Percentiles rank a stretch among this genome's conserved stretches.
Conservation (phyloP, 1,140 invertebrate genomes). For the Drosophila teissieri region DNA sequence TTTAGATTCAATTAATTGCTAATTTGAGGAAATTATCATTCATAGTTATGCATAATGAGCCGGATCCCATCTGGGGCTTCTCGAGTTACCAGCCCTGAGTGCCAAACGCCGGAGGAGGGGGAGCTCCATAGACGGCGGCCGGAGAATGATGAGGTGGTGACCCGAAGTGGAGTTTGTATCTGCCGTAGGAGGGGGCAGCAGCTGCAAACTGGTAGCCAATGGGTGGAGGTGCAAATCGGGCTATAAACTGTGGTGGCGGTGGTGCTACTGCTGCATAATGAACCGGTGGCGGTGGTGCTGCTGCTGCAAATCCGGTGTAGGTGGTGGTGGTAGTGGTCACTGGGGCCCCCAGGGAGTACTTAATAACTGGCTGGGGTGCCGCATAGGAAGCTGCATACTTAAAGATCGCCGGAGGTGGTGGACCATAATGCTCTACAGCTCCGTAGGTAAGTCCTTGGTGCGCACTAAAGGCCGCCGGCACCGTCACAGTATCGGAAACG, state of each 20-base stretch:
- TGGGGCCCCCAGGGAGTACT: slow-evolving; percentile 62
- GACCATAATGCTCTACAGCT: slow-evolving; percentile 9
- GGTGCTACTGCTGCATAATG: slow-evolving; percentile 20
- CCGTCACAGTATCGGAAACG: slow-evolving; percentile 56
- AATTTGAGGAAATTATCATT: slow-evolving; percentile 60
- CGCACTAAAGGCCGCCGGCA: slow-evolving; percentile 10
- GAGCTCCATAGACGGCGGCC: slow-evolving; percentile 22
- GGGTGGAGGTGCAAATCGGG: slow-evolving; percentile 21
- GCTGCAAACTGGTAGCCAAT: slow-evolving; percentile 34
- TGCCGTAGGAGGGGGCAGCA: slow-evolving; percentile 21
- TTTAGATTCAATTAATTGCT: slow-evolving; percentile 71
- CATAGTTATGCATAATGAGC: slow-evolving; percentile 45
- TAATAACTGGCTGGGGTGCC: slow-evolving; percentile 47
- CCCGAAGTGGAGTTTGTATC: slow-evolving; percentile 43
- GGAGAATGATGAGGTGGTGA: slow-evolving; percentile 22
- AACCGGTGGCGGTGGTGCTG: slow-evolving; percentile 19
- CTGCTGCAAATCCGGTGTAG: slow-evolving; percentile 53
- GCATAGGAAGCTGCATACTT: slow-evolving; percentile 54
- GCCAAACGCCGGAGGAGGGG: slow-evolving; percentile 4
- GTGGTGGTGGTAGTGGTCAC: slow-evolving; percentile 72
- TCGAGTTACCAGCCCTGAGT: slow-evolving; percentile 36
- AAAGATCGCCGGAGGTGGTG: slow-evolving; percentile 5
- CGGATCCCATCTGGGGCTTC: slow-evolving; percentile 7
- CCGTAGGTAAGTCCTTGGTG: slow-evolving; percentile 11
- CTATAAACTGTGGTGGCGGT: slow-evolving; percentile 19